phyloP scores from a whole-genome alignment of 2,888 invertebrate genomes.

The Heliconius cydno region DNA sequence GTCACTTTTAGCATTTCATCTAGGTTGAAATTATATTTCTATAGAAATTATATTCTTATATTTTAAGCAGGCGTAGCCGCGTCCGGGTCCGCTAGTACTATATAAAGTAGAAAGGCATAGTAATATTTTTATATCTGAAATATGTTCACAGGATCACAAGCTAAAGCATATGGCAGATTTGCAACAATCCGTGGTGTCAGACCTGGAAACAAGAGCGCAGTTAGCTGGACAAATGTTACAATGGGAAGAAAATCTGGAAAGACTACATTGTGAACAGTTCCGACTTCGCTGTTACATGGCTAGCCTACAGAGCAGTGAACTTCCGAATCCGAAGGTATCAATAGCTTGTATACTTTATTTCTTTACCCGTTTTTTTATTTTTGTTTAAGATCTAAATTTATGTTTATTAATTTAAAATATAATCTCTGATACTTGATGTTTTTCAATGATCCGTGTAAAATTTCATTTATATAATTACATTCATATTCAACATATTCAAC shows the following conservation, averaged over 20 bases:
- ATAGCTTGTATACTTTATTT: constrained; percentile 7
- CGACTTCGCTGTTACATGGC: constrained; percentile 98
- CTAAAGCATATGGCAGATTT: constrained; percentile 99
- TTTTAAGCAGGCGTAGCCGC: too few species aligned
- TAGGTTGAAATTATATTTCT: too few species aligned
- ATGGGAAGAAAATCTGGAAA: constrained; percentile 98
- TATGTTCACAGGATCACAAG: constrained; percentile 91
- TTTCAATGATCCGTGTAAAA: not conserved
- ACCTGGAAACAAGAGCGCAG: constrained; percentile 95
- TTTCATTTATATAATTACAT: not conserved
- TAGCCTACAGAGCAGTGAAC: constrained; percentile 96
- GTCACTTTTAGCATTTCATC: too few species aligned
- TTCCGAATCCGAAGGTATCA: constrained; percentile 97
- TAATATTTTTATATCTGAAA: too few species aligned
- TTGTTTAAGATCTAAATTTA: not conserved
- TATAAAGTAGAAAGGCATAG: too few species aligned
- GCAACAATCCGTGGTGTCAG: constrained; percentile 97
- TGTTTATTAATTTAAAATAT: too few species aligned
- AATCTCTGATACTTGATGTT: not conserved
- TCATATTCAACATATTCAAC: not conserved
- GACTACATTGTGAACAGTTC: constrained; percentile 98
- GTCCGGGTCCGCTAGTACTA: too few species aligned
- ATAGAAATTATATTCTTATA: too few species aligned
- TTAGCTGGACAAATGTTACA: constrained; percentile 96
- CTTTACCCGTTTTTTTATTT: not conserved